These are phyloP conservation scores for Zingel zingel DNA, from an alignment of 2,113 vertebrate species.

Conservation along the genomic window DNA sequence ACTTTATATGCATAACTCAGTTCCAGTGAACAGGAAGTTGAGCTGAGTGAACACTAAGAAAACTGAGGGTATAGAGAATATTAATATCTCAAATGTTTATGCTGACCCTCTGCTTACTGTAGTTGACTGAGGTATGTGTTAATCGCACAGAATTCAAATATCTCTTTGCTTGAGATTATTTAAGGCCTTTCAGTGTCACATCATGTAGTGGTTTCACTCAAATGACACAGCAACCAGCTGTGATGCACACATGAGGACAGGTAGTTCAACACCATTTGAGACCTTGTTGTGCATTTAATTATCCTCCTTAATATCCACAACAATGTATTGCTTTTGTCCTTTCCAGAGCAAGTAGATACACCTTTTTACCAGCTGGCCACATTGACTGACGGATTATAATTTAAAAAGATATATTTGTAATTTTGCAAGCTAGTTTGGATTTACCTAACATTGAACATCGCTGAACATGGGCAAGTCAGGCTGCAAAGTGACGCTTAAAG, in stretches of 20 bases:
- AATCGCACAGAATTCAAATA: background rate
- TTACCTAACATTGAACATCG: background rate
- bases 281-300: too few species aligned
- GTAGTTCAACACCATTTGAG: too few species aligned
- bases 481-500: background rate
- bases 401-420: too few species aligned
- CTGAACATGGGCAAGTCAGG: background rate
- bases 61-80: background rate
- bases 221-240: background rate
- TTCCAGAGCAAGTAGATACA: too few species aligned
- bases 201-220: background rate
- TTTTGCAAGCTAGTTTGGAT: background rate
- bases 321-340: too few species aligned
- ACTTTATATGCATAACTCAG: background rate
- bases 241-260: too few species aligned
- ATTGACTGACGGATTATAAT: background rate
- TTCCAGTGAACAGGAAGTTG: background rate
- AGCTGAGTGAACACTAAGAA: background rate
- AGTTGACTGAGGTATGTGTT: background rate
- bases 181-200: background rate
- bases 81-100: background rate
- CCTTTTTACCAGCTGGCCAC: background rate
- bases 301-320: too few species aligned
- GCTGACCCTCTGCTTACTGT: background rate
- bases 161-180: background rate